These are phyloP conservation scores for Gallinago media DNA, from an alignment of 2,113 vertebrate species.

Conservation along the genomic window DNA sequence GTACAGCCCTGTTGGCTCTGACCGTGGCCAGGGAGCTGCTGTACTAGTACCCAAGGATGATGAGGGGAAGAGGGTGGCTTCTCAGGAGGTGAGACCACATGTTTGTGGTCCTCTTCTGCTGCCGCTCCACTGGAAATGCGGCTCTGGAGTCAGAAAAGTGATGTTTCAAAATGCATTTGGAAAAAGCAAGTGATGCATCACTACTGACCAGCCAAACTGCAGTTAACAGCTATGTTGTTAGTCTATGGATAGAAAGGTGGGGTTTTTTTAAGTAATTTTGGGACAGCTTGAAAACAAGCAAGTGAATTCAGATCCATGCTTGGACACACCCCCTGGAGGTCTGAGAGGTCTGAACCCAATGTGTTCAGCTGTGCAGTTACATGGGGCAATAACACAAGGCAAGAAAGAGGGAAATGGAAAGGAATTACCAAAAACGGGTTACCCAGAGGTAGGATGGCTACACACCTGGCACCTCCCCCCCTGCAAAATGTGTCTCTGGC, in stretches of 20 bases:
- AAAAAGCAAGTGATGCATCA: not conserved
- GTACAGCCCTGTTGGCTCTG: not conserved
- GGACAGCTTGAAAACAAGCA: not conserved
- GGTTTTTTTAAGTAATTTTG: not conserved
- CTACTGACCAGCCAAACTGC: not conserved
- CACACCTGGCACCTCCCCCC: not conserved
- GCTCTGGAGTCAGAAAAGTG: not conserved
- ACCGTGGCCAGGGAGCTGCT: not conserved
- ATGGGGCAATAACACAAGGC: not conserved
- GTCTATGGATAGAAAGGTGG: not conserved
- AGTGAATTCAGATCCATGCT: not conserved
- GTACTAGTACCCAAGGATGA: not conserved
- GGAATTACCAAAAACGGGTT: not conserved
- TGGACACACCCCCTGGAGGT: not conserved
- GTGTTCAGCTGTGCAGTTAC: not conserved
- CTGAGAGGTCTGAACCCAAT: not conserved
- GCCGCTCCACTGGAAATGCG: rapidly evolving
- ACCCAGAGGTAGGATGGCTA: not conserved
- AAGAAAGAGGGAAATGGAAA: not conserved
- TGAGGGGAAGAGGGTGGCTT: not conserved
- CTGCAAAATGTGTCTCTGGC: not conserved
- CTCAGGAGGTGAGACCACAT: not conserved
- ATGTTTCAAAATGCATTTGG: not conserved
- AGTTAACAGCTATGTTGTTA: not conserved
- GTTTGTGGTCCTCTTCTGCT: rapidly evolving